Base-by-base conservation (phyloP, 2,797 vertebrate genomes). In the Psittacula derbiana region DNA sequence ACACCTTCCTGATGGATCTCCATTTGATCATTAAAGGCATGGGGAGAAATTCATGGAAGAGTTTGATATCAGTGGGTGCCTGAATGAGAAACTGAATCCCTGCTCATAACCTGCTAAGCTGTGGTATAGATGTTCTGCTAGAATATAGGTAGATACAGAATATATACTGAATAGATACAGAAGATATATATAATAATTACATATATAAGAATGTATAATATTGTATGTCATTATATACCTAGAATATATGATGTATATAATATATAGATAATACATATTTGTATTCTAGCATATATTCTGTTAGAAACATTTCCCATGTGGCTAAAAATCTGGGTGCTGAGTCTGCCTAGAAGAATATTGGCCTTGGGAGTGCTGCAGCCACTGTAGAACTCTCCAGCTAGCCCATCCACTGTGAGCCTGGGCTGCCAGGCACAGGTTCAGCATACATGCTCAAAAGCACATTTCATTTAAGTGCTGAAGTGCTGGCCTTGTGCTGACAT, bases 311-410 rank as follows among this genome's bases (percentile, higher is more conserved):
- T 66, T 61, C 46, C 33, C 5, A 1, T 31, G 21, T 69, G 28
- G 14, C 43, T 78, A 9, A 25, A 24, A n/a, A 23, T 8, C 40
- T 53, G 27, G 7, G 11, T 55, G 20, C 53, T 52, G 46, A 28
- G 16, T 12, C 31, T 82, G 18, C 38, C 36, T 44, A 16, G 41
- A 60, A 25, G 19, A 52, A 9, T 31, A 21, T 31, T 2, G 4
- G 30, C 40, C 16, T 20, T 0, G 0, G 19, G 24, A 80, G 25
- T 0, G 0, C 14, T 43, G 30, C 31, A 25, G 25, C 33, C 0
- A 1, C 16, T 18, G n/a, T 15, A 38, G 46, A 31, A n/a, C 62
- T 74, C 1, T 0, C 30, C 20, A 11, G 7, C 16, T 25, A 10
- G 44, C 31, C 23, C 25, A 9, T n/a, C 19, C 27, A 3, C 38